Conservation (phyloP, 2,888 invertebrate species). For the Camptogramma bilineatum region DNA sequence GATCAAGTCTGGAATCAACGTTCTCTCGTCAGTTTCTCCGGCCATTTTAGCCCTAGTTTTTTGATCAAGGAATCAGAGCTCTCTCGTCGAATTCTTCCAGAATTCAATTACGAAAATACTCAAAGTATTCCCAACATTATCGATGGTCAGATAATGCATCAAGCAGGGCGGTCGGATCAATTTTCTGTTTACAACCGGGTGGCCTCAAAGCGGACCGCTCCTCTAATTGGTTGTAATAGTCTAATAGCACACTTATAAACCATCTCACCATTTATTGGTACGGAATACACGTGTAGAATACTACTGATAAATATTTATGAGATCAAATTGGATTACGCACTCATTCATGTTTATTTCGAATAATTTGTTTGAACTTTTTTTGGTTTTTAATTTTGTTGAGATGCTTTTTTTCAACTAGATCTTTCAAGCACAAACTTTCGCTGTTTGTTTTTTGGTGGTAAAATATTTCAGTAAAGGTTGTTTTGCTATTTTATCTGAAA, state of each 20-base stretch:
- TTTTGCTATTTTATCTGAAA: too few relatives aligned
- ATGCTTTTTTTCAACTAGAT: too few relatives aligned
- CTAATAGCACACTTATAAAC: conserved; percentile 71
- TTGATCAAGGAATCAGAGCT: background rate
- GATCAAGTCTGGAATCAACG: too few relatives aligned
- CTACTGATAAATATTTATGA: conserved; percentile 47
- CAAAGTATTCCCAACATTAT: conserved; percentile 21
- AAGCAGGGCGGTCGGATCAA: conserved; percentile 75
- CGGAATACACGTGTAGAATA: conserved; percentile 39
- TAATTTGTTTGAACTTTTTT: conserved; percentile 1
- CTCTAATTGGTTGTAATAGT: conserved; percentile 81
- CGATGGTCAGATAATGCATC: conserved; percentile 56
- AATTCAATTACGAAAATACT: background rate
- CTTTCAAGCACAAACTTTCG: too few relatives aligned
- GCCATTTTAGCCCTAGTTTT: too few relatives aligned
- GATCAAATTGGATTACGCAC: conserved; percentile 42
- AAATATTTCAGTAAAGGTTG: too few relatives aligned
- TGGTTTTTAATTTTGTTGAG: too few relatives aligned
- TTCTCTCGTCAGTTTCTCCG: too few relatives aligned
- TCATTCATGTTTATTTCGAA: conserved; percentile 19
- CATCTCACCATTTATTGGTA: conserved; percentile 53
- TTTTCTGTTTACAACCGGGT: conserved; percentile 77
- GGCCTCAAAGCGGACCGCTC: conserved; percentile 76
- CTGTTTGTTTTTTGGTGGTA: too few relatives aligned
- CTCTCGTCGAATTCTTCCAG: background rate